Evolutionary conservation across 1,140 invertebrate genomes (phyloP).

Genomic region (Scaptomyza graminum): DNA sequence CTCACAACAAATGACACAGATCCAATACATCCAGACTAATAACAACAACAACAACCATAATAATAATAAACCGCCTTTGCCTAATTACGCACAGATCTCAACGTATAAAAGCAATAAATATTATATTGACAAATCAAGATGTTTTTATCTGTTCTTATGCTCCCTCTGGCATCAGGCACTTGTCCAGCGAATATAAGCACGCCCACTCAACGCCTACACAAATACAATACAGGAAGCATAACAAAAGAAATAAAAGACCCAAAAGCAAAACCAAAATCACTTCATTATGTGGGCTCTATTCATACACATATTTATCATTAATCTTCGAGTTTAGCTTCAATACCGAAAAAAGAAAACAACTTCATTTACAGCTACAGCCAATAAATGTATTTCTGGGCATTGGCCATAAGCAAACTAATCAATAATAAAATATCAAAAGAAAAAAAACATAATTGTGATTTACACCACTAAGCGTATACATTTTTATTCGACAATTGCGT

Average conservation of each 20-base stretch:
- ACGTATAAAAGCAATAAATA: conserved; percentile 69
- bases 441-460: conserved; percentile 70
- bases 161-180: conserved; percentile 28
- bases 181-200: conserved; percentile 18
- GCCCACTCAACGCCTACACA: conserved; percentile 31
- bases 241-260: conserved; percentile 44
- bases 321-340: conserved; percentile 55
- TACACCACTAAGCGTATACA: conserved; percentile 55
- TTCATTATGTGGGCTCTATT: conserved; percentile 63
- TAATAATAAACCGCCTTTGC: conserved; percentile 54
- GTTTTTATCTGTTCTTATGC: conserved; percentile 60
- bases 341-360: conserved; percentile 30
- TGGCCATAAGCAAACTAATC: conserved; percentile 46
- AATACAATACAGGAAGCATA: conserved; percentile 36
- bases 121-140: conserved; percentile 80
- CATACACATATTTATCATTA: conserved; percentile 56
- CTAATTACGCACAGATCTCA: conserved; percentile 70
- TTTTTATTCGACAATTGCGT: conserved; percentile 61
- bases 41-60: conserved; percentile 41
- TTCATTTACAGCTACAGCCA: conserved; percentile 25
- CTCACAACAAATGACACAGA: conserved; percentile 19
- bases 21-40: conserved; percentile 45
- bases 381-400: conserved; percentile 39
- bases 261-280: conserved; percentile 58
- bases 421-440: conserved; percentile 51